Conservation (phyloP, 2,888 invertebrate genomes). For the Cenopis cana region DNA sequence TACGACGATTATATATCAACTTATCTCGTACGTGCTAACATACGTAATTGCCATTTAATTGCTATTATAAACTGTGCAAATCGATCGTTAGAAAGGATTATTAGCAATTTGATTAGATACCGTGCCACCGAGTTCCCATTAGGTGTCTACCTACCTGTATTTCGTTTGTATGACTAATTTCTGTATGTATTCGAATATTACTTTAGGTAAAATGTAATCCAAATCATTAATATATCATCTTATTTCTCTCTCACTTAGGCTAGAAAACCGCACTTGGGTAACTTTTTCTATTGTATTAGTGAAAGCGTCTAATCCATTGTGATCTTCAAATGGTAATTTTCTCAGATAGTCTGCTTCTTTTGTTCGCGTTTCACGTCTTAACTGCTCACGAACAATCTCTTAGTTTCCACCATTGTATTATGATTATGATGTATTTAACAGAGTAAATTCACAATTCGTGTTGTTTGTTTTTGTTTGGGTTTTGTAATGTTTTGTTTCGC, state of each 20-base stretch:
- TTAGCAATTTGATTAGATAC: constrained; percentile 32
- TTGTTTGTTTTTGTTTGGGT: neutral
- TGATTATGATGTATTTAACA: neutral
- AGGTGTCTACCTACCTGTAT: neutral
- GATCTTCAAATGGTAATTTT: constrained; percentile 35
- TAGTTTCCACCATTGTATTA: constrained; percentile 7
- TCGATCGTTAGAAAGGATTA: constrained; percentile 39
- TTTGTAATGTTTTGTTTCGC: constrained; percentile 13
- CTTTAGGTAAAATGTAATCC: neutral
- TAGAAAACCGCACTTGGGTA: constrained; percentile 6
- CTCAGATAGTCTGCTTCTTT: constrained; percentile 29
- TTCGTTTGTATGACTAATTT: neutral
- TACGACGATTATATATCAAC: constrained; percentile 58
- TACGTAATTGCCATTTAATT: constrained; percentile 46
- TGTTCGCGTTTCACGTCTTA: constrained; percentile 33
- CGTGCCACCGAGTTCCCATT: constrained; percentile 18
- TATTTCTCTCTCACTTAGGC: neutral
- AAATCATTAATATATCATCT: neutral
- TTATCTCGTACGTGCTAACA: constrained; percentile 52
- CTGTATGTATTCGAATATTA: neutral
- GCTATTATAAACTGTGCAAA: constrained; percentile 38
- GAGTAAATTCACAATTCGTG: neutral
- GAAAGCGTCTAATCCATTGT: constrained; percentile 41
- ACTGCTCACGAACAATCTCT: constrained; percentile 21
- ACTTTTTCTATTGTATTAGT: constrained; percentile 22